phyloP scores from a whole-genome alignment of 1,140 invertebrate genomes.

The Latrodectus geometricus region DNA sequence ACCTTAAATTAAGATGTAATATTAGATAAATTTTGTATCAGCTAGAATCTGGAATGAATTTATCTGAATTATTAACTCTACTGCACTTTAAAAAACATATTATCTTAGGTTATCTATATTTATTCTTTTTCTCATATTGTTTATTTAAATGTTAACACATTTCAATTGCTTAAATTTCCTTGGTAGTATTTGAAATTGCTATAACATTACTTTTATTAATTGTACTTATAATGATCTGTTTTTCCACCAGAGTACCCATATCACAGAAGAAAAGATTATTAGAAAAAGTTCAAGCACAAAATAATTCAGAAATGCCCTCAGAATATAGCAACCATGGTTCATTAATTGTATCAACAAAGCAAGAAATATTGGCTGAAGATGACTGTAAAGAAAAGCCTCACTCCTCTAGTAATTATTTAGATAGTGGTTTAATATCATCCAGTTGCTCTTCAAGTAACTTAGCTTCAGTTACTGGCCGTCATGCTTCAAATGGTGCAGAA shows the following conservation, averaged over 20 bases:
- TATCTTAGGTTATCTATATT: no score
- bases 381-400: constrained; percentile 43
- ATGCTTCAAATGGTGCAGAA: not conserved
- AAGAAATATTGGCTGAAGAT: constrained; percentile 60
- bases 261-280: constrained; percentile 89
- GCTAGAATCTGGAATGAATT: no score
- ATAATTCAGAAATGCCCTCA: constrained; percentile 28
- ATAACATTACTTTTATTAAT: no score
- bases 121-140: no score
- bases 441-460: constrained; percentile 8
- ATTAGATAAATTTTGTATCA: no score
- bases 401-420: constrained; percentile 17
- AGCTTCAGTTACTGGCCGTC: not conserved
- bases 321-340: constrained; percentile 35
- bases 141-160: no score
- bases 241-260: constrained; percentile 56
- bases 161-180: no score
- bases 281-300: constrained; percentile 82
- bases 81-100: no score
- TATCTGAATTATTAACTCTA: no score
- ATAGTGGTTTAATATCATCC: constrained; percentile 8
- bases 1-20: no score
- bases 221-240: not conserved
- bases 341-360: constrained; percentile 57
- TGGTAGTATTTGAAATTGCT: no score